Percentiles rank a stretch among this genome's conserved stretches.
These are phyloP conservation scores for Perca fluviatilis DNA, from an alignment of 2,113 vertebrate species.

Conservation along the genomic window DNA sequence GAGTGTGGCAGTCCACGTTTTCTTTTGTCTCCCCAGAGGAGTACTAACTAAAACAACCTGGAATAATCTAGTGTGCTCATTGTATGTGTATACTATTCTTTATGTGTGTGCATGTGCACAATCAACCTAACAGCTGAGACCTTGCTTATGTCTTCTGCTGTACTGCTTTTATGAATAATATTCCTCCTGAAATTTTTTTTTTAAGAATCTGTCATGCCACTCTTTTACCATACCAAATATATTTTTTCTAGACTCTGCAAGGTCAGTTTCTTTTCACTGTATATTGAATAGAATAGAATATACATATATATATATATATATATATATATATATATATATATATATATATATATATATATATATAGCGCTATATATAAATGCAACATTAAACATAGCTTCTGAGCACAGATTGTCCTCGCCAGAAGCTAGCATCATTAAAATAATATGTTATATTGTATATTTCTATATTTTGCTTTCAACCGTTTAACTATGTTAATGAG, in stretches of 20 bases:
- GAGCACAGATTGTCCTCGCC: neutral
- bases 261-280: neutral
- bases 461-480: neutral
- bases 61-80: constrained; percentile 1
- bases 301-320: too few relatives aligned
- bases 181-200: too few relatives aligned
- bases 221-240: neutral
- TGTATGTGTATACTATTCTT: neutral
- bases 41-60: constrained; percentile 30
- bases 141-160: neutral
- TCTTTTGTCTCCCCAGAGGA: constrained; percentile 22
- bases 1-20: constrained; percentile 19
- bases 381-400: neutral
- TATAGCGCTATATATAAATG: too few relatives aligned
- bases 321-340: too few relatives aligned
- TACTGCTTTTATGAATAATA: neutral
- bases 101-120: neutral
- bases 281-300: neutral
- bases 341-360: too few relatives aligned
- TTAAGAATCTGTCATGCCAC: neutral
- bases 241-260: neutral
- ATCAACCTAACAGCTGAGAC: neutral
- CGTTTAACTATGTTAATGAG: neutral
- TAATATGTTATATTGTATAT: too few relatives aligned
- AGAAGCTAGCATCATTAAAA: too few relatives aligned